Conservation (phyloP, 2,888 invertebrate genomes). For the Nomada ruficornis region DNA sequence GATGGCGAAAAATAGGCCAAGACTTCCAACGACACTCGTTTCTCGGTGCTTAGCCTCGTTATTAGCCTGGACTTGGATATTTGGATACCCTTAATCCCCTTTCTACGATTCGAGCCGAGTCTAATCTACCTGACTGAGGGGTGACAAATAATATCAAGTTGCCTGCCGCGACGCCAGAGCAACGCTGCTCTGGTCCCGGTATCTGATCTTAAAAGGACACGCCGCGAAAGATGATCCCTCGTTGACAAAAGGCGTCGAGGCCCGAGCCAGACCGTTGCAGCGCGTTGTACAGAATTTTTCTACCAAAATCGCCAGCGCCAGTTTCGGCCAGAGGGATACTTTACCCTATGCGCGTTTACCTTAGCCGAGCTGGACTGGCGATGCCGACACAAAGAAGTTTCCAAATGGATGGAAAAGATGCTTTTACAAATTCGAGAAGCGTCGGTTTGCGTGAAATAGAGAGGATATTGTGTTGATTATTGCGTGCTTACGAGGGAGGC, state of each 20-base stretch:
- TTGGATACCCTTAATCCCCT: slow-evolving; percentile 82
- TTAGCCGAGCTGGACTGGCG: slow-evolving; percentile 6
- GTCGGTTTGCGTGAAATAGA: not conserved
- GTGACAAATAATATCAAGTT: slow-evolving; percentile 81
- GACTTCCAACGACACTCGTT: slow-evolving; percentile 41
- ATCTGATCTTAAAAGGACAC: slow-evolving; percentile 65
- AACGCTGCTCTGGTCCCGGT: slow-evolving; percentile 29
- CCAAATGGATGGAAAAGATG: not conserved
- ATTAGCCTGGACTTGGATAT: slow-evolving; percentile 79
- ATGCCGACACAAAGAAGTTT: not conserved
- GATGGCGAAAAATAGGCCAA: slow-evolving; percentile 48
- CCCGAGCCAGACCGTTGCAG: not conserved
- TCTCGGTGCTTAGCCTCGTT: slow-evolving; percentile 74
- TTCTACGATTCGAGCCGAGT: slow-evolving; percentile 73
- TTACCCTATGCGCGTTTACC: not conserved
- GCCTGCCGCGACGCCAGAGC: slow-evolving; percentile 34
- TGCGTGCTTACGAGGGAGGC: too few relatives aligned
- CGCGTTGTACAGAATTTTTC: slow-evolving; percentile 22
- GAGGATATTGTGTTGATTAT: not conserved
- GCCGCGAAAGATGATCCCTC: slow-evolving; percentile 63
- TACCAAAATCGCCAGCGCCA: slow-evolving; percentile 32
- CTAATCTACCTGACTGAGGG: slow-evolving; percentile 78
- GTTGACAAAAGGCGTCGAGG: slow-evolving; percentile 50
- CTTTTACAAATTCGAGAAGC: not conserved
- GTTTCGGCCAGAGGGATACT: slow-evolving; percentile 7